Percentiles rank a stretch among this genome's conserved stretches.
phyloP scores from a whole-genome alignment of 2,888 invertebrate species.

The Eupithecia vulgata region DNA sequence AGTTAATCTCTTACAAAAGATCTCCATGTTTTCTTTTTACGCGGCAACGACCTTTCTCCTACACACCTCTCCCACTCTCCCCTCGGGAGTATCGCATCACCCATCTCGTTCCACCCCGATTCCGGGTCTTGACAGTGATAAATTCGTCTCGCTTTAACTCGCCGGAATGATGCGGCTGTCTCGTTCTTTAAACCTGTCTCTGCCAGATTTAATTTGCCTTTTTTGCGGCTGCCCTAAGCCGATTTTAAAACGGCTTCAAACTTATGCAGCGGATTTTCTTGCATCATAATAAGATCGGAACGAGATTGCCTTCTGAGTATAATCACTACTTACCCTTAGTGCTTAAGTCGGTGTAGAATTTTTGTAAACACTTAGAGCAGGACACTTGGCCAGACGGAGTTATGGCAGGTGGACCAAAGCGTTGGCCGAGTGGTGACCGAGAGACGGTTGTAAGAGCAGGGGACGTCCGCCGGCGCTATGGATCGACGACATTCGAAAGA shows the following conservation, averaged over 20 bases:
- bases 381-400: too few species aligned
- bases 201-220: slow-evolving; percentile 69
- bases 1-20: slow-evolving; percentile 65
- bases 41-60: slow-evolving; percentile 72
- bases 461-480: too few species aligned
- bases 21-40: slow-evolving; percentile 67
- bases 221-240: slow-evolving; percentile 59
- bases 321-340: background rate
- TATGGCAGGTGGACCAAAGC: too few species aligned
- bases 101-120: slow-evolving; percentile 65
- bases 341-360: too few species aligned
- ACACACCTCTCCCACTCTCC: slow-evolving; percentile 55
- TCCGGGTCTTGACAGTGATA: slow-evolving; percentile 69
- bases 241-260: slow-evolving; percentile 53
- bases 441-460: too few species aligned
- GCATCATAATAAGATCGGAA: slow-evolving; percentile 34
- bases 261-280: slow-evolving; percentile 46
- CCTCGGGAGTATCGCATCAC: slow-evolving; percentile 54
- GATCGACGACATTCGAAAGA: too few species aligned
- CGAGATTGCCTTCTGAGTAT: slow-evolving; percentile 27
- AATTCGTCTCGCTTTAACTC: slow-evolving; percentile 75
- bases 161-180: slow-evolving; percentile 57
- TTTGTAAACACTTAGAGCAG: too few species aligned
- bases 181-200: slow-evolving; percentile 67
- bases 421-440: too few species aligned